A percentile compares a stretch with the other conserved stretches of the same genome.
These are phyloP conservation scores for Anagrus nilaparvatae DNA, from an alignment of 1,140 invertebrate genomes.

Conservation along the genomic window DNA sequence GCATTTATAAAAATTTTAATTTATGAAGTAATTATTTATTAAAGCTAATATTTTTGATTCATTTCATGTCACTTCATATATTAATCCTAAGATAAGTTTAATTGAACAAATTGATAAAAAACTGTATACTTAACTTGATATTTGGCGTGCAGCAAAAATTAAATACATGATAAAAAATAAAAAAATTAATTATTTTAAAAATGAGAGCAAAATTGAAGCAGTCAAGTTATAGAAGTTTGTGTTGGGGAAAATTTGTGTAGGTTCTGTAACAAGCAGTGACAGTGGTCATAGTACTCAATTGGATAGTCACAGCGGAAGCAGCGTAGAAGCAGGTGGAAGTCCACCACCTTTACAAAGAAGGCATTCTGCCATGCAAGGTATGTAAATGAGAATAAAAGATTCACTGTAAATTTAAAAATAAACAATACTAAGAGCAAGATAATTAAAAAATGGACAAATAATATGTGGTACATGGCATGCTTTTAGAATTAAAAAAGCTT, in stretches of 20 bases:
- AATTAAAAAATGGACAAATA: no score
- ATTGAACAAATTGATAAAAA: no score
- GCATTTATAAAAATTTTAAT: conserved; percentile 20
- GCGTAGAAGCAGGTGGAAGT: conserved; percentile 44
- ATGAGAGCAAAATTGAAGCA: neutral
- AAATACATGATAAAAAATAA: no score
- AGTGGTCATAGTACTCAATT: conserved; percentile 74
- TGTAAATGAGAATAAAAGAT: no score
- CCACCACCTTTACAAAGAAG: conserved; percentile 42
- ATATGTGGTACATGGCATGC: no score
- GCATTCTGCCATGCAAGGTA: conserved; percentile 47
- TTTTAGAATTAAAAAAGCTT: no score
- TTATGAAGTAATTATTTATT: neutral
- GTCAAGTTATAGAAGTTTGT: conserved; percentile 34
- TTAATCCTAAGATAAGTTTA: no score
- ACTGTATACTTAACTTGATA: no score
- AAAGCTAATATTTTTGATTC: conserved; percentile 1
- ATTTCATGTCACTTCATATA: neutral
- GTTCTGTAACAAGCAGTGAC: conserved; percentile 75
- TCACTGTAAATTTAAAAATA: no score
- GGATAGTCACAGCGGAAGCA: conserved; percentile 58
- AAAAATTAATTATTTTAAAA: no score
- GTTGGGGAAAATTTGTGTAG: conserved; percentile 44
- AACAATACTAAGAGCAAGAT: no score
- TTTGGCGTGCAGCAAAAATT: no score